phyloP scores from a whole-genome alignment of 2,888 invertebrate genomes.

The Pollenia griseotomentosa region DNA sequence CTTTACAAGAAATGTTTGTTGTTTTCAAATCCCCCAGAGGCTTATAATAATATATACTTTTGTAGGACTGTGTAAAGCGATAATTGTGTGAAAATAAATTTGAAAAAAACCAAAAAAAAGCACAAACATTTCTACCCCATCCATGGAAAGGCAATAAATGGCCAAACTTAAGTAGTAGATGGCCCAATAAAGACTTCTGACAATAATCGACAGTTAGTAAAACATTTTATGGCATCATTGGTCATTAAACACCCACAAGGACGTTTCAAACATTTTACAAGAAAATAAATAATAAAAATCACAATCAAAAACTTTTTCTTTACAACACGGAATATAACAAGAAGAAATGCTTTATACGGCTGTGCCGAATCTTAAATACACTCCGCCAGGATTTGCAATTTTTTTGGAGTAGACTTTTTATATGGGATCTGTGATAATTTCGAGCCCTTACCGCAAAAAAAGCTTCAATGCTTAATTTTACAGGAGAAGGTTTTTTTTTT shows the following conservation, averaged over 20 bases:
- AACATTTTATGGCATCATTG: slow-evolving; percentile 76
- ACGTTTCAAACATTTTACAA: slow-evolving; percentile 47
- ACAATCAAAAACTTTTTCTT: slow-evolving; percentile 31
- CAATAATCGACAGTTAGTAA: slow-evolving; percentile 72
- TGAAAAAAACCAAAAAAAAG: background rate
- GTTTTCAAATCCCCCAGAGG: slow-evolving; percentile 41
- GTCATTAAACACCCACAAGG: slow-evolving; percentile 73
- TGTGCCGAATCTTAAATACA: background rate
- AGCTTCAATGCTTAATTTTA: too few relatives aligned
- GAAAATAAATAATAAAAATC: background rate
- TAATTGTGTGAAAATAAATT: slow-evolving; percentile 35
- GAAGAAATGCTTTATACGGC: background rate
- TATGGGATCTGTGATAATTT: too few relatives aligned
- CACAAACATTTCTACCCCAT: background rate
- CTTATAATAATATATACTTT: slow-evolving; percentile 37
- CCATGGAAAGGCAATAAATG: slow-evolving; percentile 10
- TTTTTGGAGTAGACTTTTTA: too few relatives aligned
- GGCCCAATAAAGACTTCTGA: slow-evolving; percentile 51
- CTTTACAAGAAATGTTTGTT: slow-evolving; percentile 47
- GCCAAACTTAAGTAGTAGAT: slow-evolving; percentile 31
- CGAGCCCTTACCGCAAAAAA: too few relatives aligned
- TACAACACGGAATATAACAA: background rate
- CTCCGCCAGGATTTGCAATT: too few relatives aligned
- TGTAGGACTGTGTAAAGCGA: background rate
- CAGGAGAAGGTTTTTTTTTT: too few relatives aligned